phyloP scores from a whole-genome alignment of 2,797 vertebrate genomes.

The Labroides dimidiatus region DNA sequence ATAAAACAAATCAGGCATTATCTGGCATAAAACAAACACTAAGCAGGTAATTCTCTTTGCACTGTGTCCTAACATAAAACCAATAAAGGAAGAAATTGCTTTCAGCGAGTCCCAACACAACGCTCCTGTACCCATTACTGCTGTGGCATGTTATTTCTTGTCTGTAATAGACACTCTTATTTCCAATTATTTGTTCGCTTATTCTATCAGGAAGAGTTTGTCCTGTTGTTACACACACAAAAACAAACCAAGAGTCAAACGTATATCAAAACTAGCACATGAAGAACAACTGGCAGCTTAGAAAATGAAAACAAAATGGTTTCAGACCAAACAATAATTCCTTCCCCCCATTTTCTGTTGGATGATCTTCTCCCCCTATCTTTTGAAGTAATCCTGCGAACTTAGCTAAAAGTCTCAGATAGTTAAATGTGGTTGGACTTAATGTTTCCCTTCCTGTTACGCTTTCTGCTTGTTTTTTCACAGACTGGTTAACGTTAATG shows the following conservation, averaged over 20 bases:
- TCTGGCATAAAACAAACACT: conserved; percentile 56
- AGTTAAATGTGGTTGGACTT: no score
- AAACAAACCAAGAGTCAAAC: conserved; percentile 1
- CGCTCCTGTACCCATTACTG: conserved; percentile 36
- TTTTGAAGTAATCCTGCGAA: no score
- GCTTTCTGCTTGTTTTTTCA: no score
- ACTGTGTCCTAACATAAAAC: conserved; percentile 63
- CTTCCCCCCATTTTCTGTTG: no score
- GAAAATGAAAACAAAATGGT: no score
- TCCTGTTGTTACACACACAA: conserved; percentile 19
- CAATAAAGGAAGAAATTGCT: conserved; percentile 64
- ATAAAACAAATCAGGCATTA: conserved; percentile 53
- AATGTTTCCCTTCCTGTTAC: no score
- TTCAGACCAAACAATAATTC: no score
- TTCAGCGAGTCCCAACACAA: conserved; percentile 28
- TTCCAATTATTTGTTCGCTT: conserved; percentile 46
- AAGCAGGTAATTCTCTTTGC: conserved; percentile 70
- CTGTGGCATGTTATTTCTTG: conserved; percentile 29
- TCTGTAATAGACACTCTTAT: conserved; percentile 47
- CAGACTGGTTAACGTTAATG: no score
- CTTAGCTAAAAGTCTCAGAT: no score
- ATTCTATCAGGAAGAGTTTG: conserved; percentile 37
- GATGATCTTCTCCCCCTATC: no score
- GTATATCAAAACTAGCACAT: no score
- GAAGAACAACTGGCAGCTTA: no score